Percentiles rank a stretch among this genome's conserved stretches.
These are phyloP conservation scores for Drosophila koepferae DNA, from an alignment of 2,888 invertebrate genomes.

Conservation along the genomic window DNA sequence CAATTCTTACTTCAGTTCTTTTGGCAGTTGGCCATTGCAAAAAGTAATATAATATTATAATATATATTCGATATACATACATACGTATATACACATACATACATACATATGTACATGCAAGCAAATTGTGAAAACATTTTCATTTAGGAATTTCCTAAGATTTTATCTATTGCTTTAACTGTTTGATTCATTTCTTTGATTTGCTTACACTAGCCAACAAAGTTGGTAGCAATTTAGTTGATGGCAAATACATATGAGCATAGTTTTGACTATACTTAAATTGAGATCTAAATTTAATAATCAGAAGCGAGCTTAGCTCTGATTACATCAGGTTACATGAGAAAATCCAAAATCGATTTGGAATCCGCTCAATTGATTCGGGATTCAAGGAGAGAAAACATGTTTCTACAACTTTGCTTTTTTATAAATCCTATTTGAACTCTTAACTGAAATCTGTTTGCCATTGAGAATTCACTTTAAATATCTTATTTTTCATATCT, in stretches of 20 bases:
- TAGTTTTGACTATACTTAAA: not conserved
- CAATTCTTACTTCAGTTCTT: constrained; percentile 19
- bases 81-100: not conserved
- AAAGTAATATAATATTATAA: constrained; percentile 42
- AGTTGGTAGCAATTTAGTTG: not conserved
- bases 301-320: not conserved
- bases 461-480: no score
- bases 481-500: no score
- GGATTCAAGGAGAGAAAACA: not conserved
- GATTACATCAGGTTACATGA: not conserved
- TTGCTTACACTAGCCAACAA: not conserved
- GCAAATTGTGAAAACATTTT: not conserved
- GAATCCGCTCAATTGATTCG: not conserved
- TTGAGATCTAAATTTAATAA: not conserved
- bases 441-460: no score
- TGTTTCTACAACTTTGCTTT: no score
- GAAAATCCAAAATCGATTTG: not conserved
- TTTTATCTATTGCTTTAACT: constrained; percentile 8
- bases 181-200: constrained; percentile 3
- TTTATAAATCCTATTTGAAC: no score
- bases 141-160: constrained; percentile 8
- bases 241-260: not conserved
- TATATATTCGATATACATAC: not conserved
- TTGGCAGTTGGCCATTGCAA: constrained; percentile 36
- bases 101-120: not conserved